Evolutionary conservation across 1,140 invertebrate species (phyloP), one percentile per base, ranked within the genome.

Genomic region (Drosophila arizonae): DNA sequence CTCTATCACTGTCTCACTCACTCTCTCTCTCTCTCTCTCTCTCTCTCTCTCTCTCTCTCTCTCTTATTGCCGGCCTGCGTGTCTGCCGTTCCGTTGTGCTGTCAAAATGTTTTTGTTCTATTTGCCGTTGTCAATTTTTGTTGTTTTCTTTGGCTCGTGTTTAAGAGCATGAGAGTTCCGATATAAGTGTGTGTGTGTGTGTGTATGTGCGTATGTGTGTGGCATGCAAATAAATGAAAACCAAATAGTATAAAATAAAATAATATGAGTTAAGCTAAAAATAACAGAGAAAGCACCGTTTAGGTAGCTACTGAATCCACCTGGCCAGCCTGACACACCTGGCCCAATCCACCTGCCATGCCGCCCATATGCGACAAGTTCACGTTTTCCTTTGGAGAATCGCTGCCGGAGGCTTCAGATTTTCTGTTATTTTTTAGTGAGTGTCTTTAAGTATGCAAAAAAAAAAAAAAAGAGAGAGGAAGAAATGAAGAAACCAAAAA

Each of bases 221-320:
- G 55, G 9, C 51, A 69, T 46, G n/a, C 17, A 63, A 69, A 69
- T 69, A 63, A 55, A 69, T 63, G 33, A 55, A 69, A 62, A 46
- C 28, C 39, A 62, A 55, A 63, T 69, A 55, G 13, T 39, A 63
- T 55, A 41, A 52, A 45, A 60, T 50, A 6, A 17, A 61, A 51
- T 68, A 28, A 41, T 61, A 61, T 61, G 58, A 36, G 21, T 13
- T 36, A 26, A 55, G 54, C 43, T 33, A 46, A 33, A 15, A 56
- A 58, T 41, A 58, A 58, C 13, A 17, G 28, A 28, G 24, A 36
- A 15, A 52, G 33, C 43, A 54, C 26, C 17, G 17, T 51, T 51
- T 24, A 11, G 48, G 11, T 13, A 51, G 17, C 24, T 51, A 21
- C 48, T 13, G 17, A 46, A n/a, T 11, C 36, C 11, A 39, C 36